phyloP scores from a whole-genome alignment of 2,888 invertebrate genomes.

The Orthonevra nobilis region DNA sequence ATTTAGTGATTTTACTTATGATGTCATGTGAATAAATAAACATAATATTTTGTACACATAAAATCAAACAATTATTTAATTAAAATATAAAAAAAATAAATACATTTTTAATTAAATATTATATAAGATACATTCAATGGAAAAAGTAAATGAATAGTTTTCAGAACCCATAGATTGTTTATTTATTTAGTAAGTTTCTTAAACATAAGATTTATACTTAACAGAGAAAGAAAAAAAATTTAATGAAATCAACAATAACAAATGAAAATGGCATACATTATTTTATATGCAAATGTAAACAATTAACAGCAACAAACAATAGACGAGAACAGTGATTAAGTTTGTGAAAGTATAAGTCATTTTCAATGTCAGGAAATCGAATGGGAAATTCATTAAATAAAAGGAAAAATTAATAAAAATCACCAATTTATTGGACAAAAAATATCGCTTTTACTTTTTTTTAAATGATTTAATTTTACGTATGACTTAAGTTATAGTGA shows the following conservation, averaged over 20 bases:
- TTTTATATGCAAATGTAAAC: constrained; percentile 28
- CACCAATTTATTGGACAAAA: constrained; percentile 41
- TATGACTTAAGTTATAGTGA: no score
- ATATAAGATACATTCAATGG: not conserved
- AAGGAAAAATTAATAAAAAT: constrained; percentile 56
- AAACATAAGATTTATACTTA: constrained; percentile 46
- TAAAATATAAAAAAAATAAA: no score
- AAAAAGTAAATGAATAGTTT: constrained; percentile 4
- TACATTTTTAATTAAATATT: constrained; percentile 9
- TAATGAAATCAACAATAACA: constrained; percentile 6
- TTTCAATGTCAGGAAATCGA: constrained; percentile 67
- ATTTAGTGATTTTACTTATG: constrained; percentile 58
- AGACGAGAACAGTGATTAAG: constrained; percentile 59
- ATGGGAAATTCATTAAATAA: constrained; percentile 68
- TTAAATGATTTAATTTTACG: no score
- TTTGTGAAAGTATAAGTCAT: constrained; percentile 55
- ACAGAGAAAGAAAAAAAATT: not conserved
- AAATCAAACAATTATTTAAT: constrained; percentile 50
- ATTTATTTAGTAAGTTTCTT: constrained; percentile 20
- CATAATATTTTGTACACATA: constrained; percentile 60
- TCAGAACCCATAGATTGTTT: constrained; percentile 2
- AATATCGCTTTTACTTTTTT: no score
- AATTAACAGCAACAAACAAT: constrained; percentile 46
- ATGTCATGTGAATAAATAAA: constrained; percentile 63
- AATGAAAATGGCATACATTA: constrained; percentile 8